These are phyloP conservation scores for Acrossocheilus wenchowensis DNA, from an alignment of 2,797 vertebrate species.

Conservation along the genomic window DNA sequence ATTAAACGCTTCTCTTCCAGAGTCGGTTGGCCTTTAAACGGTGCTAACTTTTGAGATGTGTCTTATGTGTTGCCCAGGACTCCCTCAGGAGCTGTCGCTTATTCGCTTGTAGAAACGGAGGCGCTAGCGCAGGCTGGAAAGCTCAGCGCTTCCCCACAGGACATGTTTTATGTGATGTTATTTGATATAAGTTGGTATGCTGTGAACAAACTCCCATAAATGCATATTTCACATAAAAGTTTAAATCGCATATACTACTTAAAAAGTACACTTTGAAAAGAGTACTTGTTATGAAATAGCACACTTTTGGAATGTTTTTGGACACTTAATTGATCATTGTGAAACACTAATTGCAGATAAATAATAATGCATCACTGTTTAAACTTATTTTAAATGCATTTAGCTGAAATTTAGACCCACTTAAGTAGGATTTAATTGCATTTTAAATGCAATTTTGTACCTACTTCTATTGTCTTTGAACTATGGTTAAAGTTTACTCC, in stretches of 20 bases:
- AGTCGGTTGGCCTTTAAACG: slow-evolving; percentile 38
- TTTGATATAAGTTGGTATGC: slow-evolving; percentile 3
- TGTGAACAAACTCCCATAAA: not conserved
- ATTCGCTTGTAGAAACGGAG: not conserved
- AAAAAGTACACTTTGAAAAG: not conserved
- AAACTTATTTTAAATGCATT: not conserved
- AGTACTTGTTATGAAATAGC: not conserved
- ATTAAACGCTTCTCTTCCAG: slow-evolving; percentile 42
- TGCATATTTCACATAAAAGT: not conserved
- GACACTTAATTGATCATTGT: not conserved
- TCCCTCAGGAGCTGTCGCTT: slow-evolving; percentile 27
- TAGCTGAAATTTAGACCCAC: not conserved
- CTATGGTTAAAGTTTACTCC: not conserved
- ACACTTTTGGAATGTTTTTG: not conserved
- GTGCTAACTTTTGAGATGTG: slow-evolving; percentile 39
- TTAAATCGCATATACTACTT: not conserved
- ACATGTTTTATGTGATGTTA: slow-evolving; percentile 6
- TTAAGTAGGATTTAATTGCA: not conserved
- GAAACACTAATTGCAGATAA: not conserved
- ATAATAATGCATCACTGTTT: not conserved
- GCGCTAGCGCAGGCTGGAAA: not conserved
- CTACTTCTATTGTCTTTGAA: not conserved
- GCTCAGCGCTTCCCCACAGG: not conserved
- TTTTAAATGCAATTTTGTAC: not conserved
- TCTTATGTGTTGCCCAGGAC: not conserved